A percentile compares a stretch with the other conserved stretches of the same genome.
Conservation (phyloP, 2,113 vertebrate genomes). For the Puffinus mauretanicus region DNA sequence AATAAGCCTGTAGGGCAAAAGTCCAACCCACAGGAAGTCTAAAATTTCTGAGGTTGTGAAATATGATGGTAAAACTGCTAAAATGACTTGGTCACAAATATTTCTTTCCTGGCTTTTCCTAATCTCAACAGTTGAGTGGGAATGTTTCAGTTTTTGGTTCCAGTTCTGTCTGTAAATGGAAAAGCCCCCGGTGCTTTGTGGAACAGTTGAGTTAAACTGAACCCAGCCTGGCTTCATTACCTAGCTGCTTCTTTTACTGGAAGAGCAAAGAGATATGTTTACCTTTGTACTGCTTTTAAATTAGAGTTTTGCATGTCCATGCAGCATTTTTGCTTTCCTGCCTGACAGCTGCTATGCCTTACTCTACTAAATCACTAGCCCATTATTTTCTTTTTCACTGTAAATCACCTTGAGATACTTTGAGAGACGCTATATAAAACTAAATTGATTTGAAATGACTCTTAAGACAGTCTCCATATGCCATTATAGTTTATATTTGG, state of each 20-base stretch:
- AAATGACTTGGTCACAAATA: slow-evolving; percentile 55
- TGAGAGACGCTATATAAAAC: slow-evolving; percentile 28
- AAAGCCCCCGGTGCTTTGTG: neutral
- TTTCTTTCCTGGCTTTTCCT: slow-evolving; percentile 43
- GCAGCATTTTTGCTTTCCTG: slow-evolving; percentile 26
- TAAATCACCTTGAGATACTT: slow-evolving; percentile 61
- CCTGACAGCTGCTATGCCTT: slow-evolving; percentile 23
- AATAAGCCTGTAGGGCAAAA: slow-evolving; percentile 36
- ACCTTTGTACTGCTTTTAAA: slow-evolving; percentile 10
- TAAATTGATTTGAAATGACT: slow-evolving; percentile 68
- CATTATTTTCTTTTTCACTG: slow-evolving; percentile 46
- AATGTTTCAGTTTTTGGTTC: slow-evolving; percentile 23
- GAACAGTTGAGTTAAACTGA: neutral
- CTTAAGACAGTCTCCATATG: slow-evolving; percentile 51
- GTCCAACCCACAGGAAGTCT: slow-evolving; percentile 67
- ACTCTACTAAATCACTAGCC: slow-evolving; percentile 45
- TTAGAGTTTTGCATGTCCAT: neutral
- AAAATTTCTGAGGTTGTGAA: slow-evolving; percentile 62
- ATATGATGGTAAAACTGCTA: slow-evolving; percentile 53
- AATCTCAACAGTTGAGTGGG: slow-evolving; percentile 5
- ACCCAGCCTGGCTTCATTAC: neutral
- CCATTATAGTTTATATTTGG: slow-evolving; percentile 57
- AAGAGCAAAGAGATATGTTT: neutral
- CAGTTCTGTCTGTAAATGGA: neutral
- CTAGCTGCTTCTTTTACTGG: neutral